A percentile compares a stretch with the other conserved stretches of the same genome.
These are phyloP conservation scores for Xerus inauris DNA, from an alignment of 2,113 vertebrate genomes.

Conservation along the genomic window DNA sequence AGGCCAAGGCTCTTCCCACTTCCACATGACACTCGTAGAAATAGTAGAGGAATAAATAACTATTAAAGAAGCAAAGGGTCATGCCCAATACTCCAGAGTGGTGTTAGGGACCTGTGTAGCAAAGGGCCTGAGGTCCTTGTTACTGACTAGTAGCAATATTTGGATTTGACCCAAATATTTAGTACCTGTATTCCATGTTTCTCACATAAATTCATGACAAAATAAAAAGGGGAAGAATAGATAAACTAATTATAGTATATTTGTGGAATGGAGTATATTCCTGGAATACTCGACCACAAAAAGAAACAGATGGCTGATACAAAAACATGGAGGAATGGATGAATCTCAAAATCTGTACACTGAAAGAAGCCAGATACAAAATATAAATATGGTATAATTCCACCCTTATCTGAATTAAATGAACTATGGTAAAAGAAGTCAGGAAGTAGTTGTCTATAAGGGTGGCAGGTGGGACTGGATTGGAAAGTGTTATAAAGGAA, in stretches of 20 bases:
- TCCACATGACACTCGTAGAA: neutral
- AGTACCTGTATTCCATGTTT: neutral
- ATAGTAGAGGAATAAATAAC: neutral
- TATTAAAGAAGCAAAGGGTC: neutral
- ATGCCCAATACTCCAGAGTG: neutral
- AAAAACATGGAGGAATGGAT: neutral
- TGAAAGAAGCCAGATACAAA: neutral
- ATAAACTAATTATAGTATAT: slow-evolving; percentile 16
- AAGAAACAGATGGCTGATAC: slow-evolving; percentile 16
- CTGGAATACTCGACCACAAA: slow-evolving; percentile 30
- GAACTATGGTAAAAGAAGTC: neutral
- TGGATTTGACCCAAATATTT: neutral
- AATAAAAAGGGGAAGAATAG: slow-evolving; percentile 12
- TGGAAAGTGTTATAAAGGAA: neutral
- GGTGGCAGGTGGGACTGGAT: neutral
- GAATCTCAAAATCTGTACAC: neutral
- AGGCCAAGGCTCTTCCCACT: neutral
- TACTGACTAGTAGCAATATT: neutral
- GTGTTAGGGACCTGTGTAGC: neutral
- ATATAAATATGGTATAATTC: neutral
- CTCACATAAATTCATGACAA: neutral
- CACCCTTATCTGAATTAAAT: neutral
- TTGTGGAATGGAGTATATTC: neutral
- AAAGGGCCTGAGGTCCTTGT: neutral
- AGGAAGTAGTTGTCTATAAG: neutral